Conservation (phyloP, 2,888 invertebrate species). For the Standfussiana lucernea region DNA sequence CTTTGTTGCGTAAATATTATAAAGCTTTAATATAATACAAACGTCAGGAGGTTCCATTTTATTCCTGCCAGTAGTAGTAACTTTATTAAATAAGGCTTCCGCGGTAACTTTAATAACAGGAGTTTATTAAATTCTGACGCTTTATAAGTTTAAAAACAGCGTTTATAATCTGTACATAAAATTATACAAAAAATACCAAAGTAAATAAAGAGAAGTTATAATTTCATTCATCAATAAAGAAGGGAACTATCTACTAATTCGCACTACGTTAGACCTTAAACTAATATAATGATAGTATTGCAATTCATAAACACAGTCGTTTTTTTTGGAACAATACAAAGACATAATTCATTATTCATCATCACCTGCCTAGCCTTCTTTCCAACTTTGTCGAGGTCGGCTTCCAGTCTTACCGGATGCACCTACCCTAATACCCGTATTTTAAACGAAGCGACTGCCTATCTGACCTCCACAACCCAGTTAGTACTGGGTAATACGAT, state of each 20-base stretch:
- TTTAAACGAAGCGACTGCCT: too few relatives aligned
- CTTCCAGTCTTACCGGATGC: too few relatives aligned
- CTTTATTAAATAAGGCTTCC: conserved; percentile 7
- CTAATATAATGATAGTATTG: not conserved
- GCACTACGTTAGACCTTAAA: too few relatives aligned
- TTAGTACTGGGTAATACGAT: too few relatives aligned
- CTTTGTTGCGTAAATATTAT: not conserved
- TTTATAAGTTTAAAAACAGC: not conserved
- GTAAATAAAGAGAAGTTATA: not conserved
- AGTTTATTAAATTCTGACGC: conserved; percentile 13
- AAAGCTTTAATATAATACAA: not conserved
- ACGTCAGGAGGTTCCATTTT: not conserved
- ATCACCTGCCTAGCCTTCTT: too few relatives aligned
- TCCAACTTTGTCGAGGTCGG: too few relatives aligned
- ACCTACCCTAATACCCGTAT: too few relatives aligned
- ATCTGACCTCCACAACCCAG: too few relatives aligned
- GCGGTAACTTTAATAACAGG: conserved; percentile 8
- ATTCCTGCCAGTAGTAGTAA: not conserved
- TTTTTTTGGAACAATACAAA: not conserved
- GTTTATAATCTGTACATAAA: not conserved
- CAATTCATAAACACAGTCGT: not conserved
- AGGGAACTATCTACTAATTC: not conserved
- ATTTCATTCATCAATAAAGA: not conserved
- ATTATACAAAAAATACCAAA: not conserved
- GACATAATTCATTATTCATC: not conserved